A percentile compares a stretch with the other conserved stretches of the same genome.
phyloP scores from a whole-genome alignment of 1,140 invertebrate genomes.

The Brachystomella parvula region DNA sequence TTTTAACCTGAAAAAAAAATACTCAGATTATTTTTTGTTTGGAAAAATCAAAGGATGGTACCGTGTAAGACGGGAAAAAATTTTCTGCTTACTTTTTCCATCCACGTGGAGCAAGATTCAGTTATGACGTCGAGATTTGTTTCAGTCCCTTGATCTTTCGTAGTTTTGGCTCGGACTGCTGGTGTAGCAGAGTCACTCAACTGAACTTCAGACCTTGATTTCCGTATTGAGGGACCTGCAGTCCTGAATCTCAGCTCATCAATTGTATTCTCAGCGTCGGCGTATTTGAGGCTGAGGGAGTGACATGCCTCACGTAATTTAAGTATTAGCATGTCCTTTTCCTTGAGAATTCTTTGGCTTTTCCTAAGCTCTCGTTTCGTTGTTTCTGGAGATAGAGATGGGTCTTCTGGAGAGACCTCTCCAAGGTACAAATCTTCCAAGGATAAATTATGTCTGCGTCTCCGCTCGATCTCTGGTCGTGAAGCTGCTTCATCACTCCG shows the following conservation, averaged over 20 bases:
- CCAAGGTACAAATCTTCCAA: slow-evolving; percentile 14
- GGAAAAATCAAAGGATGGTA: not conserved
- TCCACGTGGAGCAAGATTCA: slow-evolving; percentile 17
- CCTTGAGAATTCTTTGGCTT: slow-evolving; percentile 6
- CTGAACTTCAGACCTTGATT: slow-evolving; percentile 6
- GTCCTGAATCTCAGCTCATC: slow-evolving; percentile 11
- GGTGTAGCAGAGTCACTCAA: not conserved
- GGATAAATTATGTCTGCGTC: not conserved
- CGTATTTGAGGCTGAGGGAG: slow-evolving; percentile 9
- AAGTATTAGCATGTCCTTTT: slow-evolving; percentile 14
- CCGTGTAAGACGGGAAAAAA: not conserved
- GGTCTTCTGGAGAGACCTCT: not conserved
- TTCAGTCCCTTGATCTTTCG: not conserved
- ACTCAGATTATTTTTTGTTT: not conserved
- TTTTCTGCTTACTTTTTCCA: slow-evolving; percentile 17
- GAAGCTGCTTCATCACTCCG: not conserved
- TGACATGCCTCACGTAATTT: slow-evolving; percentile 10
- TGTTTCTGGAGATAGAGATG: not conserved
- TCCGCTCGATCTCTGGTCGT: not conserved
- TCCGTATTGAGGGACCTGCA: not conserved
- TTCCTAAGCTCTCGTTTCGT: not conserved
- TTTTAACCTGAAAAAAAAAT: slow-evolving; percentile 11
- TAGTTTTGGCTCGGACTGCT: not conserved
- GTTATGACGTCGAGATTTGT: not conserved
- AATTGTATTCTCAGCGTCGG: slow-evolving; percentile 22